These are phyloP conservation scores for Vulpes lagopus DNA, from an alignment of 2,113 vertebrate genomes.

Conservation along the genomic window DNA sequence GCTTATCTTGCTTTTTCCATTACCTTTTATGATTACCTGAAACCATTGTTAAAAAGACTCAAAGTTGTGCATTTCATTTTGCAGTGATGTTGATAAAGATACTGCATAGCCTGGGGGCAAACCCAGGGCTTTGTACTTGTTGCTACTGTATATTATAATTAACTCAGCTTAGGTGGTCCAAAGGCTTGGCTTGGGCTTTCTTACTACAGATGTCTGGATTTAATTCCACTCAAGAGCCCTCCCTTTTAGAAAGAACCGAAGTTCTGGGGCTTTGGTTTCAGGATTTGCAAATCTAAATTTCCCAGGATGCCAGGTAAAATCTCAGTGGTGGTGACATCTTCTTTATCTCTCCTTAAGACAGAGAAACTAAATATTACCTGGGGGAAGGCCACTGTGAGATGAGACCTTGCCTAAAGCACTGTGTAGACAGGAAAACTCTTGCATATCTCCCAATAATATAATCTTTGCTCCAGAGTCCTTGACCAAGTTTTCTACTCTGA, in stretches of 20 bases:
- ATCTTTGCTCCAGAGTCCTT: not conserved
- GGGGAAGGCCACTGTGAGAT: not conserved
- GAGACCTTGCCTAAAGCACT: not conserved
- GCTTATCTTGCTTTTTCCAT: conserved; percentile 31
- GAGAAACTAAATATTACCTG: not conserved
- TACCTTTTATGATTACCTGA: conserved; percentile 38
- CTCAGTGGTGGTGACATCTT: not conserved
- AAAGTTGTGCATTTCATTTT: conserved; percentile 9
- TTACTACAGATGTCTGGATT: conserved; percentile 49
- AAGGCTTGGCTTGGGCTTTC: not conserved
- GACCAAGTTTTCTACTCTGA: conserved; percentile 39
- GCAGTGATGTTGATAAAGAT: conserved; percentile 42
- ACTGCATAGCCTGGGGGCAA: not conserved
- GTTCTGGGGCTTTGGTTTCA: conserved; percentile 55
- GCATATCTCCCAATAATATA: not conserved
- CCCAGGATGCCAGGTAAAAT: not conserved
- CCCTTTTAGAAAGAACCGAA: conserved; percentile 6
- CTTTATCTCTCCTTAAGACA: conserved; percentile 1
- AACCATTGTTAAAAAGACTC: conserved; percentile 19
- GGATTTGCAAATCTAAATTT: conserved; percentile 36
- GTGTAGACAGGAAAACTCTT: not conserved
- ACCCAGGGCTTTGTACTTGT: conserved; percentile 22
- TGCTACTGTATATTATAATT: conserved; percentile 50
- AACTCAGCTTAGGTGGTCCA: conserved; percentile 35
- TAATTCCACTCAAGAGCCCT: conserved; percentile 38